phyloP scores from a whole-genome alignment of 2,113 vertebrate species.

The Fukomys damarensis region DNA sequence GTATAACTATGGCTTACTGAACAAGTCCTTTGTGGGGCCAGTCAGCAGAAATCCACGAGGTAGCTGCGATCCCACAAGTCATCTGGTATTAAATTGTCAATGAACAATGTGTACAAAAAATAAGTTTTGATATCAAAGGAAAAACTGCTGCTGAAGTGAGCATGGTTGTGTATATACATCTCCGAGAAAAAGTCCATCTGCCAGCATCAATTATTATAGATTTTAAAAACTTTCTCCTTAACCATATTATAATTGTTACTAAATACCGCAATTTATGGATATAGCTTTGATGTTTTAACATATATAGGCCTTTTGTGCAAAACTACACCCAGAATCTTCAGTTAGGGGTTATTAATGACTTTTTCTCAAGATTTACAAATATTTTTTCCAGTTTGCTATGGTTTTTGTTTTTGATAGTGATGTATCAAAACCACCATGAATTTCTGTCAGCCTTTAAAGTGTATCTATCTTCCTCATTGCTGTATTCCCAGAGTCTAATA shows the following conservation, averaged over 20 bases:
- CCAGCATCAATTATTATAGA: neutral
- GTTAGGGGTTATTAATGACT: neutral
- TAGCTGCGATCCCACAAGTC: neutral
- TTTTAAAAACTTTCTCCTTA: neutral
- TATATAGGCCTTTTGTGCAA: neutral
- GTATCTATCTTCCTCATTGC: neutral
- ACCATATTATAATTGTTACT: neutral
- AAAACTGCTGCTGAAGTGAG: neutral
- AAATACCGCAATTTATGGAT: neutral
- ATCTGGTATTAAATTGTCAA: neutral
- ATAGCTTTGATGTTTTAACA: neutral
- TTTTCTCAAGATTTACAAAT: constrained; percentile 9
- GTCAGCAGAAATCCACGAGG: neutral
- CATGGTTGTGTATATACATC: neutral
- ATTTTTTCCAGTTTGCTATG: neutral
- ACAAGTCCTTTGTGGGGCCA: neutral
- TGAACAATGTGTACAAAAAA: neutral
- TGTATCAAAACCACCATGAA: neutral
- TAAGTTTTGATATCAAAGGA: neutral
- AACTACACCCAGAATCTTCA: neutral
- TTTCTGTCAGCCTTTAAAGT: neutral
- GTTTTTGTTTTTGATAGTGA: constrained; percentile 4
- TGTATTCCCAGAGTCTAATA: neutral
- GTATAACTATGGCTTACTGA: neutral
- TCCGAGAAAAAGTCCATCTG: neutral